Conservation (phyloP, 2,797 vertebrate species). For the Sparus aurata region DNA sequence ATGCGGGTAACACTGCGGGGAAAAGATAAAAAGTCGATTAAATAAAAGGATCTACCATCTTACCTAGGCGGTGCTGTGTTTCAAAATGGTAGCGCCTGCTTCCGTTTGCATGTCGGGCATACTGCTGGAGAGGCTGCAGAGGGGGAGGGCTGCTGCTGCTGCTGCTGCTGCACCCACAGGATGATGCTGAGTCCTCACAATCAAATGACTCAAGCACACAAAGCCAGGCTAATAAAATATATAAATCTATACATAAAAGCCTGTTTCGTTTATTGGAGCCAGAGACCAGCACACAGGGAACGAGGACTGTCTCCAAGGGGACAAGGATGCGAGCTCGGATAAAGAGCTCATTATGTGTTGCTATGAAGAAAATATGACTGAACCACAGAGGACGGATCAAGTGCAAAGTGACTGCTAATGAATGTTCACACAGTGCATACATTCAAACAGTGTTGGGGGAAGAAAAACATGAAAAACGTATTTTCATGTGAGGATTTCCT, state of each 20-base stretch:
- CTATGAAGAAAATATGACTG: neutral
- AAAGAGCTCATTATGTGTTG: slow-evolving; percentile 4
- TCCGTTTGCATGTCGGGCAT: slow-evolving; percentile 85
- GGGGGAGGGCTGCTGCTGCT: slow-evolving; percentile 28
- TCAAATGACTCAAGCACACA: slow-evolving; percentile 4
- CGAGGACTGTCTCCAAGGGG: neutral
- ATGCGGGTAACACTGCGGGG: slow-evolving; percentile 3
- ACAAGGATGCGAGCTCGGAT: neutral
- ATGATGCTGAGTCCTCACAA: slow-evolving; percentile 64
- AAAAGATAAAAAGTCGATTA: slow-evolving; percentile 25
- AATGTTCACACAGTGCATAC: neutral
- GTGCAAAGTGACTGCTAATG: neutral
- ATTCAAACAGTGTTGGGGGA: neutral
- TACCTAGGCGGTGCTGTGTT: slow-evolving; percentile 87
- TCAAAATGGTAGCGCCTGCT: slow-evolving; percentile 91
- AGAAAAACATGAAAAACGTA: neutral
- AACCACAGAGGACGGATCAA: neutral
- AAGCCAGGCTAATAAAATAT: no score
- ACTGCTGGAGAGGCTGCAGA: slow-evolving; percentile 66
- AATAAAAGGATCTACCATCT: slow-evolving; percentile 83
- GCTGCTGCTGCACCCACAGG: slow-evolving; percentile 42
- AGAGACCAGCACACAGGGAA: no score
- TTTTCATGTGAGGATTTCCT: neutral
- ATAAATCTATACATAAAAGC: neutral
- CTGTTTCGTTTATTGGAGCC: neutral